Percentiles rank a stretch among this genome's conserved stretches.
These are phyloP conservation scores for Panonychus citri DNA, from an alignment of 1,140 invertebrate species.

Conservation along the genomic window DNA sequence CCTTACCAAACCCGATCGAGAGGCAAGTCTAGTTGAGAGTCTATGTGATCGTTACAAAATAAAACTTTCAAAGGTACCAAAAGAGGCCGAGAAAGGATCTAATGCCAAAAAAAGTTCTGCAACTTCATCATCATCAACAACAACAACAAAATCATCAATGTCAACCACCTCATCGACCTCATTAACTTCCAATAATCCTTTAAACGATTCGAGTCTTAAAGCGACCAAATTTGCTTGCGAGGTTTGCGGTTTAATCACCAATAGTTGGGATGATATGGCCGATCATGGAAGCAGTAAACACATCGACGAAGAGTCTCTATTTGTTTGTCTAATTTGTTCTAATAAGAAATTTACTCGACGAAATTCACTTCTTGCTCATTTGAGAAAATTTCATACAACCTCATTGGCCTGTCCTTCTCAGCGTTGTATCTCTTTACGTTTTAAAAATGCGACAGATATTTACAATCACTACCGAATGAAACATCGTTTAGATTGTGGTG, in stretches of 20 bases:
- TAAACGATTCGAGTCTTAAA: too few relatives aligned
- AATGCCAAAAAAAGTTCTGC: too few relatives aligned
- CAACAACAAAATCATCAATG: too few relatives aligned
- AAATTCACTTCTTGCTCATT: not conserved
- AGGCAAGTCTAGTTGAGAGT: too few relatives aligned
- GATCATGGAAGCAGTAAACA: not conserved
- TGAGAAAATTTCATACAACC: not conserved
- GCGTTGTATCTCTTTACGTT: not conserved
- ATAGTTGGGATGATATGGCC: slow-evolving; percentile 23
- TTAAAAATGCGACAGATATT: not conserved
- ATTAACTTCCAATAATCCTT: too few relatives aligned
- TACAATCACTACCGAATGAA: not conserved
- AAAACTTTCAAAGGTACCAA: too few relatives aligned
- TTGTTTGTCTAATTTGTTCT: not conserved
- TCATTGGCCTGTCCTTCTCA: not conserved
- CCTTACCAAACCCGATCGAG: not conserved
- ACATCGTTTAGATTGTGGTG: not conserved
- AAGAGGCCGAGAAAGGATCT: too few relatives aligned
- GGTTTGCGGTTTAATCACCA: slow-evolving; percentile 82
- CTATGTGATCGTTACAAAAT: too few relatives aligned
- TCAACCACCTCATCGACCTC: too few relatives aligned
- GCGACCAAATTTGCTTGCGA: slow-evolving; percentile 31
- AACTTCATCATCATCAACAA: too few relatives aligned
- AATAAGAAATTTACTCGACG: not conserved
- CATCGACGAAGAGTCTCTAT: not conserved